Evolutionary conservation across 2,888 invertebrate genomes (phyloP).

Genomic region (Dinocampus coccinellae): DNA sequence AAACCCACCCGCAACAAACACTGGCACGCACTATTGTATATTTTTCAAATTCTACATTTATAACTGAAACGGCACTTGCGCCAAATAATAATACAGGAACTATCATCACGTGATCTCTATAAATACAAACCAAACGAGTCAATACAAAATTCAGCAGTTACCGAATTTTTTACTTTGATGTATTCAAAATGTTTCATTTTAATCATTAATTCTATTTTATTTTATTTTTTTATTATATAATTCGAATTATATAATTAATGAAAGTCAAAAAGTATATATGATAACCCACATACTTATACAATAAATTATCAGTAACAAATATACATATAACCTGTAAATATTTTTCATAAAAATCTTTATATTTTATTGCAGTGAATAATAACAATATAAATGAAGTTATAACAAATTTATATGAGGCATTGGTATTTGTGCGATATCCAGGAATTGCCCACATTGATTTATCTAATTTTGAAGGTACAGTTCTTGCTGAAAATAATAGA

Average conservation of each 20-base stretch:
- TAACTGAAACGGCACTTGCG: neutral
- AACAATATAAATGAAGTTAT: slow-evolving; percentile 28
- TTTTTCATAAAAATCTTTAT: neutral
- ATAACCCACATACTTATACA: neutral
- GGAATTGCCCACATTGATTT: slow-evolving; percentile 26
- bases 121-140: neutral
- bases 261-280: neutral
- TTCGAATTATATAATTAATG: neutral
- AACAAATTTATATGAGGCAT: slow-evolving; percentile 24
- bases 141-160: no score
- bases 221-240: neutral
- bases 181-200: no score
- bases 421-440: slow-evolving; percentile 27
- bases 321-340: neutral
- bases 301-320: neutral
- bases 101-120: neutral
- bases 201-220: neutral
- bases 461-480: slow-evolving; percentile 11
- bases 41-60: no score
- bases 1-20: no score
- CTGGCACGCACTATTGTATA: no score
- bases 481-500: slow-evolving; percentile 26
- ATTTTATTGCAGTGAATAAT: slow-evolving; percentile 23
- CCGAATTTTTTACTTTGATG: no score
- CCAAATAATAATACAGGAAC: neutral